A percentile compares a stretch with the other conserved stretches of the same genome.
Conservation (phyloP, 2,888 invertebrate species). For the Cheilosia pagana region DNA sequence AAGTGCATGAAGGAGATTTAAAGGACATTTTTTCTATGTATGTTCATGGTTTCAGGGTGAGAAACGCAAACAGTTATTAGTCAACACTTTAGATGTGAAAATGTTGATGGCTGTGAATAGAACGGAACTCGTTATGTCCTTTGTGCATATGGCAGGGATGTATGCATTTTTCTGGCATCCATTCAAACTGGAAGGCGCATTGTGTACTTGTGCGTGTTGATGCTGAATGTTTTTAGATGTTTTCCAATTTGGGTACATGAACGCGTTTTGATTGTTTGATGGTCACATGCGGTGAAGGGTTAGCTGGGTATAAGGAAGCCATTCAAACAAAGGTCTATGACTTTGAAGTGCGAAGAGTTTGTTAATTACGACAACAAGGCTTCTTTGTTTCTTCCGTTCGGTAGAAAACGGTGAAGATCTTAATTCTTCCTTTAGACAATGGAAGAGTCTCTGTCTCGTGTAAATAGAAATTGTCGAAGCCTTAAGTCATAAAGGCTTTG, state of each 20-base stretch:
- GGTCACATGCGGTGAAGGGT: conserved; percentile 29
- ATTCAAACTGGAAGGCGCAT: not conserved
- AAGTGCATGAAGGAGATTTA: conserved; percentile 51
- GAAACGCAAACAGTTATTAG: conserved; percentile 74
- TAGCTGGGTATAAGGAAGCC: conserved; percentile 23
- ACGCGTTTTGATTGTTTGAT: conserved; percentile 60
- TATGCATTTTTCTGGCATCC: conserved; percentile 30
- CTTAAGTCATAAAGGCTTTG: not conserved
- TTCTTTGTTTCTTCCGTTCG: conserved; percentile 10
- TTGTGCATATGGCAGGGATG: conserved; percentile 43
- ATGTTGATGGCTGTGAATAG: conserved; percentile 66
- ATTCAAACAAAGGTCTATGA: conserved; percentile 45
- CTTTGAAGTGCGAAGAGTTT: conserved; percentile 68
- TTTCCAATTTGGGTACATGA: conserved; percentile 24
- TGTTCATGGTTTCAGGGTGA: conserved; percentile 36
- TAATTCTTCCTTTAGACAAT: conserved; percentile 39
- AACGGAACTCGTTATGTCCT: conserved; percentile 68
- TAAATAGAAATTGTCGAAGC: conserved; percentile 1
- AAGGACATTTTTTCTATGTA: conserved; percentile 35
- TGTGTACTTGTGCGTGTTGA: conserved; percentile 11
- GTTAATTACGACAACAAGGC: conserved; percentile 49
- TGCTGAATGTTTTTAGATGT: conserved; percentile 26
- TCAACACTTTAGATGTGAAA: conserved; percentile 71
- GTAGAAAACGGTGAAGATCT: conserved; percentile 17
- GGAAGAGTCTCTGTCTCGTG: not conserved